Base-by-base conservation (phyloP, 2,888 invertebrate genomes). In the Phlogophora meticulosa region DNA sequence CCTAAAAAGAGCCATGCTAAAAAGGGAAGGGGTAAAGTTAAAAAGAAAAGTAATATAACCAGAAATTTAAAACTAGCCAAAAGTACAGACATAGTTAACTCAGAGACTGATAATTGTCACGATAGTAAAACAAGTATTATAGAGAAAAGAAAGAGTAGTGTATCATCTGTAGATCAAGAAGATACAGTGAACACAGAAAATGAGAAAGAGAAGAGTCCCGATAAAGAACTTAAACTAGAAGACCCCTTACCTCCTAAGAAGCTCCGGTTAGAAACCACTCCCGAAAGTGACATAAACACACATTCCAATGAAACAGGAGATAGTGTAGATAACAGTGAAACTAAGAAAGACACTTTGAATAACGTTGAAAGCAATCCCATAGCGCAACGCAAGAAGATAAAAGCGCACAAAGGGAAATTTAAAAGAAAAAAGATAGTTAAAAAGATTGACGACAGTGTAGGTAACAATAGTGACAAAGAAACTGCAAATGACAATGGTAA, bases 71-170 rank as follows among this genome's bases (percentile, higher is more conserved):
- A 91, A 76, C 76, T 88, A 65, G 90, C 90, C 75, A 87, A 88
- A 69, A 87, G 81, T 73, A 91, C 91, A 84, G 90, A 90, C 72
- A 75, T 89, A 76, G 82, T 88, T 66, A 92, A 90, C 75, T 88
- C 90, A 53, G 92, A 92, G 81, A 89, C 88, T 80, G 93, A 93
- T 70, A 92, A 88, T 76, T 85, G 90, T 83, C 91, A 91, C 65
- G 92, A 93, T 85, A 92, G 86, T 89, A 95, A 94, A 92, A 87
- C 91, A 83, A 90, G 89, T 90, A 93, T 94, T 85, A 91, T 92
- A 80, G 92, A 94, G 75, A 94, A 93, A 65, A 88, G 94, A 73
- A 94, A 95, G 85, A 95, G 93, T 70, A 94, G 94, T 87, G 91
- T 95, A 17, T 94, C 94, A 0, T 94, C 95, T 24, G 88, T 90